Evolutionary conservation across 2,113 vertebrate genomes (phyloP).

Genomic region (Grallaria varia): DNA sequence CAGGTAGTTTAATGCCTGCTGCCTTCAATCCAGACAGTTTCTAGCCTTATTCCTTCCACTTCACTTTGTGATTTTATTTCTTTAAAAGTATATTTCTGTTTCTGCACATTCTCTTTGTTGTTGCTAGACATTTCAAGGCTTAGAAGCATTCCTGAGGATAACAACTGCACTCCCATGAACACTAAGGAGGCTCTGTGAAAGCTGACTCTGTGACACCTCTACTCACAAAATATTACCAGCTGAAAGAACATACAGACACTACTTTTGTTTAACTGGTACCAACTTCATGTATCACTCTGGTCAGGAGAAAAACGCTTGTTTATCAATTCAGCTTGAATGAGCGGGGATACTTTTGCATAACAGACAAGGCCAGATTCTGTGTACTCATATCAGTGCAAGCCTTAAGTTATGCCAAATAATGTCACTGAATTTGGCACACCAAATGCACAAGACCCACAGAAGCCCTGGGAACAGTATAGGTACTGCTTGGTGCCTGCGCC

Average conservation of each 20-base stretch:
- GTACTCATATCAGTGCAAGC: neutral
- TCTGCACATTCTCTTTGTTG: neutral
- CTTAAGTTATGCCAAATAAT: neutral
- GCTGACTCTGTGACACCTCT: neutral
- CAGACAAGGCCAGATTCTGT: neutral
- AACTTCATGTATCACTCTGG: neutral
- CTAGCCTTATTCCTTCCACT: neutral
- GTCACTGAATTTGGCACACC: neutral
- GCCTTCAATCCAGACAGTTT: neutral
- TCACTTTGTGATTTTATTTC: neutral
- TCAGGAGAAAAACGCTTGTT: neutral
- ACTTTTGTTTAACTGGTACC: neutral
- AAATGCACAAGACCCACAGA: neutral
- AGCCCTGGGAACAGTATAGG: conserved; percentile 21
- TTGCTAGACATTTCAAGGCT: neutral
- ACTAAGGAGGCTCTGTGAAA: neutral
- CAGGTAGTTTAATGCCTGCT: neutral
- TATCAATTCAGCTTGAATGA: neutral
- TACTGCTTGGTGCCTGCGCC: conserved; percentile 14
- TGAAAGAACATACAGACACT: rapidly evolving
- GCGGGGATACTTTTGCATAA: neutral
- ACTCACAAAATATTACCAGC: neutral
- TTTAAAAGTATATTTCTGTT: neutral
- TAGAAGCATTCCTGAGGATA: neutral
- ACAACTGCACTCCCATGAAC: neutral